phyloP scores from a whole-genome alignment of 1,140 invertebrate genomes.

The Eriosoma lanigerum region DNA sequence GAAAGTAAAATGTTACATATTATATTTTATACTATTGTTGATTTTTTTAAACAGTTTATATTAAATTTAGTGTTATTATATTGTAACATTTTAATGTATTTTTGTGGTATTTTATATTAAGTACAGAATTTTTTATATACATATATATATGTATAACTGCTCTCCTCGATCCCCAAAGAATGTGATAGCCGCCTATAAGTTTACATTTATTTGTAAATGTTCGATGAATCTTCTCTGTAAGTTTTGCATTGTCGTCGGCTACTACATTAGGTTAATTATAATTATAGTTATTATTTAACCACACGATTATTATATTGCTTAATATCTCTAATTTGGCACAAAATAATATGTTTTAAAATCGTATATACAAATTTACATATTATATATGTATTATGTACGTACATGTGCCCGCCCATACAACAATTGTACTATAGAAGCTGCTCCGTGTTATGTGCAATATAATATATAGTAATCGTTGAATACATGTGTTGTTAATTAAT shows the following conservation, averaged over 20 bases:
- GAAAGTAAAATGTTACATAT: background rate
- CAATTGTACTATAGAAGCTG: background rate
- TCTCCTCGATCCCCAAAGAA: background rate
- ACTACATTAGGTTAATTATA: background rate
- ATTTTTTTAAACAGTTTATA: background rate
- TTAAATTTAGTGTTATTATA: background rate
- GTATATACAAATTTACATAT: background rate
- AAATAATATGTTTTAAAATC: background rate
- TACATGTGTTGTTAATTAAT: slow-evolving; percentile 45
- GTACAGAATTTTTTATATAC: background rate
- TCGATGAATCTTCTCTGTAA: too few species aligned
- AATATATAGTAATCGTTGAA: slow-evolving; percentile 32
- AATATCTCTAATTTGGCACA: background rate
- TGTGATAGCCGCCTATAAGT: background rate
- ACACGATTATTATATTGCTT: background rate
- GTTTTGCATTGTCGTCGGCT: background rate
- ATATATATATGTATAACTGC: background rate
- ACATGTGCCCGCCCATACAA: background rate
- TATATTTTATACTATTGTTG: background rate
- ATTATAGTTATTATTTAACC: background rate
- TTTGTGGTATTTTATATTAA: background rate
- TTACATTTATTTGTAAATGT: background rate
- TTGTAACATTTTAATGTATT: background rate
- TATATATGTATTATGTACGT: background rate
- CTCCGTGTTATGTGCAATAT: slow-evolving; percentile 33